A percentile compares a stretch with the other conserved stretches of the same genome.
phyloP scores from a whole-genome alignment of 2,888 invertebrate genomes.

The Plutella xylostella region DNA sequence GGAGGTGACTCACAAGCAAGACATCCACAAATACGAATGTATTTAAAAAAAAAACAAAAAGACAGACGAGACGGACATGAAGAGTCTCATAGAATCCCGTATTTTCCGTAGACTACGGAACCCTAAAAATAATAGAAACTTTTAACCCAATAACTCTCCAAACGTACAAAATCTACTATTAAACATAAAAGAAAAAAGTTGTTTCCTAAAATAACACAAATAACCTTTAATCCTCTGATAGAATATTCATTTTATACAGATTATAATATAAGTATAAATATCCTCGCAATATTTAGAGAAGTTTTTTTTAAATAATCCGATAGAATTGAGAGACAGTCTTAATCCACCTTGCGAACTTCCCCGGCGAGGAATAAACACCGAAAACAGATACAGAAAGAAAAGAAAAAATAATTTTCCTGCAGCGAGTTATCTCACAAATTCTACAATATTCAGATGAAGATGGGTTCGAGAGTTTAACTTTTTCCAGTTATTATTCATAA shows the following conservation, averaged over 20 bases:
- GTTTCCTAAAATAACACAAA: not conserved
- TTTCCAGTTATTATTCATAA: slow-evolving; percentile 63
- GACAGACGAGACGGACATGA: no score
- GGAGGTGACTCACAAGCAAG: no score
- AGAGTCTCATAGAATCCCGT: no score
- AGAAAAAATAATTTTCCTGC: slow-evolving; percentile 35
- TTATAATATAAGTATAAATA: slow-evolving; percentile 15
- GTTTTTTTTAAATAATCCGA: slow-evolving; percentile 23
- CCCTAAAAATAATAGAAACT: no score
- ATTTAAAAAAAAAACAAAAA: no score
- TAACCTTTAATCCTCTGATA: slow-evolving; percentile 1
- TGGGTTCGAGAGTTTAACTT: slow-evolving; percentile 58
- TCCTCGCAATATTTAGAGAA: slow-evolving; percentile 15
- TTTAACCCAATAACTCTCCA: no score
- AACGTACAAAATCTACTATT: no score
- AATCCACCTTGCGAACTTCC: slow-evolving; percentile 37
- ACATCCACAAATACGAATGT: no score
- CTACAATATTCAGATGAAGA: slow-evolving; percentile 52
- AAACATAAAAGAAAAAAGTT: no score
- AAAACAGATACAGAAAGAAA: slow-evolving; percentile 17
- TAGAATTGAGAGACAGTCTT: slow-evolving; percentile 28
- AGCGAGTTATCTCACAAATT: slow-evolving; percentile 49
- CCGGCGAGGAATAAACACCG: slow-evolving; percentile 33
- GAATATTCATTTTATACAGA: slow-evolving; percentile 20
- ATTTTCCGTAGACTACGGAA: no score